Evolutionary conservation across 2,888 invertebrate genomes (phyloP), one percentile per base, ranked within the genome.

Genomic region (Phortica okadai): DNA sequence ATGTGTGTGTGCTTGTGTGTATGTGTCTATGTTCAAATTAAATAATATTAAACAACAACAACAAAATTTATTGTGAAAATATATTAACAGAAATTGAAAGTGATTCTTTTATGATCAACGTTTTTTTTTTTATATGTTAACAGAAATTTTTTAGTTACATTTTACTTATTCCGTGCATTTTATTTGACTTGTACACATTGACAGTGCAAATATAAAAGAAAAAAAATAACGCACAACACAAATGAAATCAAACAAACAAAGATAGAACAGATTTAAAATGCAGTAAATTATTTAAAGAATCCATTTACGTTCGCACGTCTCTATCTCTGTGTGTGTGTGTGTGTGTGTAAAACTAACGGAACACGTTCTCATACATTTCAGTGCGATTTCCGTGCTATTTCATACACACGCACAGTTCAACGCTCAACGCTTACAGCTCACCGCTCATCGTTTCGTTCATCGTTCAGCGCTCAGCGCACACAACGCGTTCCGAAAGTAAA

Each of bases 271-370:
- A 77, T 81, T 79, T 62, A 76, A 82, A 82, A 80, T 84, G 78
- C 80, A 81, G 82, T 86, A 79, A 85, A 86, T 86, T 83, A 86
- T 86, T 88, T 80, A 87, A 83, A 79, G 79, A 78, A 82, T 84
- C 81, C 81, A 79, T 82, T 84, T 82, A 81, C 50, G 50, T 50
- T 50, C 6, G 45, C 45, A 8, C 6, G 6, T 45, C 45, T 8
- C 45, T 45, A 45, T 21, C 21, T 21, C 21, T 21, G 21, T 33
- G 4, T 44, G 66, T 74, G 69, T 73, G 76, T 73, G 76, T 33
- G 75, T 82, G 78, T 76, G 79, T 7, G 4, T 10, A 11, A 69
- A 69, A 69, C 69, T 69, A 21, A 69, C 50, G 69, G 45, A 45
- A 69, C 33, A 8, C 50, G 25, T 64, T 14, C 64, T 7, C 64